Evolutionary conservation across 2,113 vertebrate genomes (phyloP).

Genomic region (Rhagologus leucostigma): DNA sequence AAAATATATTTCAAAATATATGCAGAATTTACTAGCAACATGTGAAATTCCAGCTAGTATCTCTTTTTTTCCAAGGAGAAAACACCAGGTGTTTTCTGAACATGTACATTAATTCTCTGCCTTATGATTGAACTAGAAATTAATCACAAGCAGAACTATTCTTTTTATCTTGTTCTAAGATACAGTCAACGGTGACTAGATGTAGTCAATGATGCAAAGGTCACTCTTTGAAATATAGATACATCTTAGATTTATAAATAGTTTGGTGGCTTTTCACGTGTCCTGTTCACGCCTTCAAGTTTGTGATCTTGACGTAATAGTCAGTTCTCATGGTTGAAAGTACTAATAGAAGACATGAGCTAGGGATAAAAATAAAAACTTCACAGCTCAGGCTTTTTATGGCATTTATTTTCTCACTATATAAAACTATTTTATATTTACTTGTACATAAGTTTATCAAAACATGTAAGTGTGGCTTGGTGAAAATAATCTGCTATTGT

Average conservation of each 20-base stretch:
- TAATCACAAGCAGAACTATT: background rate
- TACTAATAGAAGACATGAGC: background rate
- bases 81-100: background rate
- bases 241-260: background rate
- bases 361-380: background rate
- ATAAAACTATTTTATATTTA: background rate
- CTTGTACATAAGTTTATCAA: background rate
- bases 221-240: background rate
- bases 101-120: background rate
- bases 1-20: background rate
- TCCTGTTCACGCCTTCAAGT: background rate
- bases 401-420: background rate
- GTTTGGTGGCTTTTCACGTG: background rate
- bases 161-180: background rate
- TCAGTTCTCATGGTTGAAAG: background rate
- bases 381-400: background rate
- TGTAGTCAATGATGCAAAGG: background rate
- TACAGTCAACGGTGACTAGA: fast-evolving
- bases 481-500: background rate
- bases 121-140: background rate
- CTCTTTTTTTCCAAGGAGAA: background rate
- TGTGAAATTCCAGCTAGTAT: background rate
- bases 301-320: background rate
- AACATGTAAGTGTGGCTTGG: background rate
- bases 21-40: background rate